A percentile compares a stretch with the other conserved stretches of the same genome.
phyloP scores from a whole-genome alignment of 35 echinoderm and acorn worm species.

The Heliocidaris erythrogramma region DNA sequence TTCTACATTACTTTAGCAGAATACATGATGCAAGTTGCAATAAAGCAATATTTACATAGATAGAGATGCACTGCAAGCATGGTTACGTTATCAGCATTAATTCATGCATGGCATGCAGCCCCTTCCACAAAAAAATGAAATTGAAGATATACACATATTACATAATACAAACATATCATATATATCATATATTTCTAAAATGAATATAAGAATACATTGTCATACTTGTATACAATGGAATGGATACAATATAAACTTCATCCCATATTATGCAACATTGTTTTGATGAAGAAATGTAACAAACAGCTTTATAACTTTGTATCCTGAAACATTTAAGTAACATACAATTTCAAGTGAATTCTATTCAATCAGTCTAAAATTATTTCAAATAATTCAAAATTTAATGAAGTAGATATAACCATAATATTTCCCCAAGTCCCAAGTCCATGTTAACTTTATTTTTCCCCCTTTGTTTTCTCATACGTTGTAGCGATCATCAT shows the following conservation, averaged over 20 bases:
- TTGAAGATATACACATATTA: not conserved
- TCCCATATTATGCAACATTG: not conserved
- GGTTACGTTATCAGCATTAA: not conserved
- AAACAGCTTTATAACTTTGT: not conserved
- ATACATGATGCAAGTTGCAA: not conserved
- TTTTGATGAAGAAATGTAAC: not conserved
- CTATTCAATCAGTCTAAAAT: too few species aligned
- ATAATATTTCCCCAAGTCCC: too few species aligned
- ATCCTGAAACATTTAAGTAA: too few species aligned
- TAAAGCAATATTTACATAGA: not conserved
- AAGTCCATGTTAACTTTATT: too few species aligned
- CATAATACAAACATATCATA: not conserved
- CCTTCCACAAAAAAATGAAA: not conserved
- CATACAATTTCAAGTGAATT: too few species aligned
- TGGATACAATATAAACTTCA: not conserved
- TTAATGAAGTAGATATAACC: too few species aligned
- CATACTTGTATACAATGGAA: not conserved
- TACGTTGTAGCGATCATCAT: too few species aligned
- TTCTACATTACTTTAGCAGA: not conserved
- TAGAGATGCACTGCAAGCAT: not conserved
- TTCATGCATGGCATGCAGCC: not conserved
- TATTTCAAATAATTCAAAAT: too few species aligned
- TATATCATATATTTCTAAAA: slow-evolving; percentile 1
- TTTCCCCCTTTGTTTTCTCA: too few species aligned
- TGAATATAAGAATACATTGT: not conserved